These are phyloP conservation scores for Drosophila hamatofila DNA, from an alignment of 2,888 invertebrate species.

Conservation along the genomic window DNA sequence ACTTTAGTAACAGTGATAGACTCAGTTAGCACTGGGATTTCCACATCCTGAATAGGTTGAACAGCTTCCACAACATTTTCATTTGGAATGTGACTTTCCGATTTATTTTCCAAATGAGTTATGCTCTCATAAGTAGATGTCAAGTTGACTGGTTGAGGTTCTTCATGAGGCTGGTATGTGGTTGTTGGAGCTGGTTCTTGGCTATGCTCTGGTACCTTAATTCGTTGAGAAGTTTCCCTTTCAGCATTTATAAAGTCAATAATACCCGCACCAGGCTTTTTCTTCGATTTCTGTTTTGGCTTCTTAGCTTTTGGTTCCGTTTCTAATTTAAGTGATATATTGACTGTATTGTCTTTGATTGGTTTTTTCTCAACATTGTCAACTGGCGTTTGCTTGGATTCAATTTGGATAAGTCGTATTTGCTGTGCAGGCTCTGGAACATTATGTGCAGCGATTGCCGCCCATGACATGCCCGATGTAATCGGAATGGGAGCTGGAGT, in stretches of 20 bases:
- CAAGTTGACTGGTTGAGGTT: not conserved
- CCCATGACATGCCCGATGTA: slow-evolving; percentile 78
- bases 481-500: slow-evolving; percentile 18
- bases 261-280: slow-evolving; percentile 46
- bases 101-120: not conserved
- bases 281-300: slow-evolving; percentile 68
- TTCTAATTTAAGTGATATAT: slow-evolving; percentile 57
- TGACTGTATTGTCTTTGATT: slow-evolving; percentile 39
- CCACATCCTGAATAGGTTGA: not conserved
- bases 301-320: slow-evolving; percentile 68
- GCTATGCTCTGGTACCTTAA: slow-evolving; percentile 4
- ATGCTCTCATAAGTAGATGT: not conserved
- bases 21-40: not conserved
- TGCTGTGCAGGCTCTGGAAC: slow-evolving; percentile 79
- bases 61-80: not conserved
- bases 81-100: not conserved
- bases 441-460: slow-evolving; percentile 79
- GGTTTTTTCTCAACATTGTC: slow-evolving; percentile 35
- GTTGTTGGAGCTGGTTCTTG: not conserved
- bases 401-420: slow-evolving; percentile 65
- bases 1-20: not conserved
- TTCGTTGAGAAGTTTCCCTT: slow-evolving; percentile 38
- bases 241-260: slow-evolving; percentile 67
- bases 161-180: not conserved
- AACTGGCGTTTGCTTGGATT: slow-evolving; percentile 21